phyloP scores from a whole-genome alignment of 2,888 invertebrate genomes.

The Phengaris arion region DNA sequence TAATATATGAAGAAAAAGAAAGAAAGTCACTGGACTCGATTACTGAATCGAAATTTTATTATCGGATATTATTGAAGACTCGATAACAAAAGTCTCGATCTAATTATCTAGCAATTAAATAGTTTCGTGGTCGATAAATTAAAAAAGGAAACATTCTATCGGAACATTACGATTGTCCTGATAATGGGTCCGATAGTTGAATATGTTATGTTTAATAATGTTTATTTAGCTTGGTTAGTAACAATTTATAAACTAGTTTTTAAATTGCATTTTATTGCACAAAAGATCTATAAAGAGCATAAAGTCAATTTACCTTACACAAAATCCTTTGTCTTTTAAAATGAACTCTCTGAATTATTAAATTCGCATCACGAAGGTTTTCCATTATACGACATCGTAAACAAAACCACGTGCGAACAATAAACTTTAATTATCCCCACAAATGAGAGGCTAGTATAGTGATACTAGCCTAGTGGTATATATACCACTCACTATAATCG shows the following conservation, averaged over 20 bases:
- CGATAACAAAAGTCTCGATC: no score
- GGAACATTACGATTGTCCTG: no score
- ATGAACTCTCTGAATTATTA: constrained; percentile 2
- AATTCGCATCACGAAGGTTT: constrained; percentile 20
- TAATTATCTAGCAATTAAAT: no score
- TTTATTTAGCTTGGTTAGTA: neutral
- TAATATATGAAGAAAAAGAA: no score
- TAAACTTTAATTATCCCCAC: constrained; percentile 45
- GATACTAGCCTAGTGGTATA: constrained; percentile 34
- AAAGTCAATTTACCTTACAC: neutral
- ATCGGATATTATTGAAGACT: no score
- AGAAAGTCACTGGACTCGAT: no score
- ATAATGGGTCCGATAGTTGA: no score
- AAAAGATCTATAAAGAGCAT: neutral
- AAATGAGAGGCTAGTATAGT: no score
- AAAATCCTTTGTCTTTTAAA: constrained; percentile 1
- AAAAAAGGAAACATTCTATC: no score
- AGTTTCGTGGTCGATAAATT: no score
- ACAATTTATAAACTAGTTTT: neutral
- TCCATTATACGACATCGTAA: constrained; percentile 26
- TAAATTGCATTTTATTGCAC: neutral
- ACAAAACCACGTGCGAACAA: constrained; percentile 37
- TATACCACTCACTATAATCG: constrained; percentile 38
- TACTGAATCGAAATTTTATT: no score
- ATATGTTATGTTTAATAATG: no score